Base-by-base conservation (phyloP, 2,113 vertebrate genomes). In the Halcyon malimbica region DNA sequence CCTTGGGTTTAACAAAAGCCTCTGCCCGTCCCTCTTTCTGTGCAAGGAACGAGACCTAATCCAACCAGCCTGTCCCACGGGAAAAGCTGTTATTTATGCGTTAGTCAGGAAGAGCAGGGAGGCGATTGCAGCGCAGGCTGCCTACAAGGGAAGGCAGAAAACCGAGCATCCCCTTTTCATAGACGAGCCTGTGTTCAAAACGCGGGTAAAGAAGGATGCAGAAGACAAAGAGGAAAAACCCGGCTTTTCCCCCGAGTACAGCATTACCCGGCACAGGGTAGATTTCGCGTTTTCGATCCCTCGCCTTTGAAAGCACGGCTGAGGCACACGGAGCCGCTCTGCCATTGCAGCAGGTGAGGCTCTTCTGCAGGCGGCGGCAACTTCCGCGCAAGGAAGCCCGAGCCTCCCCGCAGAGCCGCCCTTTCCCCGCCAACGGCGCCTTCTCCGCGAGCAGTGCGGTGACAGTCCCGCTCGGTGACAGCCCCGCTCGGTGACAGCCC, bases 261-360 rank as follows among this genome's bases (percentile, higher is more conserved):
- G 59, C 3, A 8, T 6, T 1, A 8, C 64, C 13, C 42, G 64
- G 59, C 63, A 4, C 39, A 4, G 39, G 17, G 39, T 1, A 1
- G 13, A 13, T 18, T 5, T 5, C 83, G 0, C 31, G 13, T 2
- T 13, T 4, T 0, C 44, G 1, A 5, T 1, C 74, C 1, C 41
- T 56, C 73, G 33, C 41, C 73, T 28, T 4, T 1, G 44, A 15
- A 19, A 81, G 51, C 44, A 0, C 26, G 41, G 54, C 60, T 19
- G 2, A 11, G 57, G 1, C 54, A 0, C 28, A 1, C 8, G 35
- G 12, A 20, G 51, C 3, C 24, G 64, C 68, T 7, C 21, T 4
- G 88, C 53, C 63, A 2, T 2, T 13, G 91, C 93, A 24, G 89
- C 62, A 60, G 82, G 79, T 37, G 86, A 41, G 17, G 83, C 92